Evolutionary conservation across 2,797 vertebrate species (phyloP).

Genomic region (Parauchenoglanis ngamensis): DNA sequence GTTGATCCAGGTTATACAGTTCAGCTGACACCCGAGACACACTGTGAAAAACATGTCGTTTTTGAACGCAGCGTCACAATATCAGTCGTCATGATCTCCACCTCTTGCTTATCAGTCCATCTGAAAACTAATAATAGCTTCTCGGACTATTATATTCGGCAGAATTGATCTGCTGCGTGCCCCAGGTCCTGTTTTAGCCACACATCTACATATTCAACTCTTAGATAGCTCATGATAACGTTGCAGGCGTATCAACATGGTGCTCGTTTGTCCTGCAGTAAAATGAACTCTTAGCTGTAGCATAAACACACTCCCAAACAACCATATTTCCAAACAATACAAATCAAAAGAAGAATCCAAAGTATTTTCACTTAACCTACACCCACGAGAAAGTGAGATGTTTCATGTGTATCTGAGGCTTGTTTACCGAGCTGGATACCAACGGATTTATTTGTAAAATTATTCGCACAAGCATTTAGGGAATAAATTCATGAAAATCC

Average conservation of each 20-base stretch:
- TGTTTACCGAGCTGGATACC: neutral
- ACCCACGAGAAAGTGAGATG: neutral
- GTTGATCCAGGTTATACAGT: neutral
- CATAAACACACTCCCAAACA: neutral
- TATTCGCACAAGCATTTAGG: neutral
- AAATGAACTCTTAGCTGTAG: neutral
- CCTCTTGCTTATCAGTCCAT: neutral
- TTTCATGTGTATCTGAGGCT: neutral
- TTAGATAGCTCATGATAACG: neutral
- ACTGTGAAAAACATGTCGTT: neutral
- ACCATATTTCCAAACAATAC: neutral
- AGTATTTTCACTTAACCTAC: neutral
- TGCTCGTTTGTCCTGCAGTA: neutral
- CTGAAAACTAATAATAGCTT: neutral
- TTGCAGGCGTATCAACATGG: neutral
- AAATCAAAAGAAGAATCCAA: neutral
- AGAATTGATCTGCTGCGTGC: neutral
- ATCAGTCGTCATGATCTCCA: too few relatives aligned
- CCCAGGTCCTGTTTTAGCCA: neutral
- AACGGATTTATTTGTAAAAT: neutral
- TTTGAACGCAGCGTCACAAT: neutral
- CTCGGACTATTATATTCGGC: neutral
- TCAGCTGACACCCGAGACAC: neutral
- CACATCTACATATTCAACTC: neutral
- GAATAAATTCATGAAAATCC: too few relatives aligned